phyloP scores from a whole-genome alignment of 1,140 invertebrate species.

The Drosophila rufa region DNA sequence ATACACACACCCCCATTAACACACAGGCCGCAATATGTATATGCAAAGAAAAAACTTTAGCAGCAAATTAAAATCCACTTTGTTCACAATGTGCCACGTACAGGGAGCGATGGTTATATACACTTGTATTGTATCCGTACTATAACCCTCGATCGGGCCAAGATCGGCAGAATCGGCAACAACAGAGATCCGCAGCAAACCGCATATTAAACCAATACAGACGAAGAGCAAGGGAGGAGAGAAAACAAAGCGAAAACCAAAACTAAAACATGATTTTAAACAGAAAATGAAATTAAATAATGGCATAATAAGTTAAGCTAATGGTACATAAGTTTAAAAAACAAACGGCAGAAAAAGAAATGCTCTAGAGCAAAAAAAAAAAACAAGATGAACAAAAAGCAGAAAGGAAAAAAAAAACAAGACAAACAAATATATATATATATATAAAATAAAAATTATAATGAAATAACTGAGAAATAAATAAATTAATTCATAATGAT shows the following conservation, averaged over 20 bases:
- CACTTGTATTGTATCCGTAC: conserved; percentile 7
- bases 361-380: conserved; percentile 77
- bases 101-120: conserved; percentile 31
- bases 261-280: conserved; percentile 80
- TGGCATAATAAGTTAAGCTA: conserved; percentile 82
- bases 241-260: conserved; percentile 39
- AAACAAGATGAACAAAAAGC: conserved; percentile 51
- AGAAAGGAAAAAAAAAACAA: conserved; percentile 59
- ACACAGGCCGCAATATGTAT: conserved; percentile 32
- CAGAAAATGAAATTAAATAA: conserved; percentile 76
- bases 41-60: conserved; percentile 51
- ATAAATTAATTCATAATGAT: conserved; percentile 84
- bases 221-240: background rate
- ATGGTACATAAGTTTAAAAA: conserved; percentile 84
- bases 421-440: conserved; percentile 67
- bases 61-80: conserved; percentile 61
- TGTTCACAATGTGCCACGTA: conserved; percentile 66
- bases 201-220: conserved; percentile 41
- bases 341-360: conserved; percentile 75
- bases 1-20: background rate
- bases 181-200: conserved; percentile 38
- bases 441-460: conserved; percentile 81
- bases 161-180: conserved; percentile 50
- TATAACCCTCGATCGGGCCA: conserved; percentile 34
- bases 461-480: conserved; percentile 82